These are phyloP conservation scores for Neodiprion pinetum DNA, from an alignment of 1,140 invertebrate species.

Conservation along the genomic window DNA sequence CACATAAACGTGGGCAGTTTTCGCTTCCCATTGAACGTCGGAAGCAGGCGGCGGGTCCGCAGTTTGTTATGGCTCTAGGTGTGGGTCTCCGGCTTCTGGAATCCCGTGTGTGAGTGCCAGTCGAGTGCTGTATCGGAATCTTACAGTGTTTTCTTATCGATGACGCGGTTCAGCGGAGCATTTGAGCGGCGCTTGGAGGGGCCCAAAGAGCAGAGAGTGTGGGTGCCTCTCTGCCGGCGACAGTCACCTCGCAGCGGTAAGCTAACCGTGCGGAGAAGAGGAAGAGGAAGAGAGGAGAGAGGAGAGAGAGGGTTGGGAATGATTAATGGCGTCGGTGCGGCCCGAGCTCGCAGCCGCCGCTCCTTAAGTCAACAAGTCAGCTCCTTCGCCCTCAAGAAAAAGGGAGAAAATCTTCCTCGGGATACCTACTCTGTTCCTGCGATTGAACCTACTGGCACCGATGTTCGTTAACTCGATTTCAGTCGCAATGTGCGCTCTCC, in stretches of 20 bases:
- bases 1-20: too few species aligned
- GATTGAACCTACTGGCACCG: conserved; percentile 17
- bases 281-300: conserved; percentile 14
- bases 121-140: conserved; percentile 5
- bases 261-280: conserved; percentile 21
- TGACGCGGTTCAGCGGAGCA: conserved; percentile 38
- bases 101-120: neutral
- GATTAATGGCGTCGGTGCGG: conserved; percentile 41
- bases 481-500: neutral
- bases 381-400: conserved; percentile 26
- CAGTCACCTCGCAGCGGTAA: neutral
- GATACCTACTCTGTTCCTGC: conserved; percentile 5
- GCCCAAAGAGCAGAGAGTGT: neutral
- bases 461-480: conserved; percentile 15
- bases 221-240: conserved; percentile 1
- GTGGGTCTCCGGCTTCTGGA: neutral
- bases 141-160: conserved; percentile 40
- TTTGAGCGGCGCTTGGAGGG: conserved; percentile 27
- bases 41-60: neutral
- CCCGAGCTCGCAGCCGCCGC: conserved; percentile 23
- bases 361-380: conserved; percentile 35
- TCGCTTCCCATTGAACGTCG: too few species aligned
- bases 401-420: conserved; percentile 5
- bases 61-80: neutral
- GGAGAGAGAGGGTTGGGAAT: conserved; percentile 37